Evolutionary conservation across 53 echinoderm and acorn worm genomes (phyloP), one percentile per base, ranked within the genome.

Genomic region (Apostichopus leukothele): DNA sequence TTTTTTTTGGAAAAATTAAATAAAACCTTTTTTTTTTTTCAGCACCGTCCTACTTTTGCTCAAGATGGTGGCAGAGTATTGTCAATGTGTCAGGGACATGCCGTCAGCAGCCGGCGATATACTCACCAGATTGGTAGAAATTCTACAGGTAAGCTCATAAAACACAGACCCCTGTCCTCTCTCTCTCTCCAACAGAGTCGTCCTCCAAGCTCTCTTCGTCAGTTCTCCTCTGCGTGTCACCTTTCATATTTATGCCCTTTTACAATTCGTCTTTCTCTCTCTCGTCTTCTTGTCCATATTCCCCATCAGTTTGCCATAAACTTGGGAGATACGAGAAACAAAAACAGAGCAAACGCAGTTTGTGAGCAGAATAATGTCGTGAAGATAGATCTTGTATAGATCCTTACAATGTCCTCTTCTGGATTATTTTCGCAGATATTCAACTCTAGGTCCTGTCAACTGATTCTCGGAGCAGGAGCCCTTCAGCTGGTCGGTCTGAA

Each of bases 61-160:
- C 26, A 98, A 98, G 92, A 98, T 96, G 98, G 86, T 98, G 27
- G 94, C 95, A 57, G 98, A 98, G 81, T 98, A 98, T 84, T 98
- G 98, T 75, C 98, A 96, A 79, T 98, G 98, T 93, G 94, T 94
- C 52, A 90, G 92, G 55, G 96, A 96, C 92, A 94, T 96, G 92
- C 96, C 98, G 5, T 93, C 95, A 50, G 98, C 92, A 5, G 91
- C 94, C 0, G 81, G 89, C 3, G 98, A 98, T 91, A 96, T 98
- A 53, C 90, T 98, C 3, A 98, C 98, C 2, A 93, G 98, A 90
- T 90, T 98, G 4, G 75, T 96, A 51, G 96, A 98, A 91, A 92
- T 96, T 50, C 86, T 98, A 68, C 98, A 98, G 93, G 98, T 95
- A 88, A 78, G 10, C 10, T 57, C 57, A 57, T 57, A 9, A 7